Evolutionary conservation across 2,113 vertebrate genomes (phyloP), one percentile per base, ranked within the genome.

Genomic region (Genyomyrus donnyi): DNA sequence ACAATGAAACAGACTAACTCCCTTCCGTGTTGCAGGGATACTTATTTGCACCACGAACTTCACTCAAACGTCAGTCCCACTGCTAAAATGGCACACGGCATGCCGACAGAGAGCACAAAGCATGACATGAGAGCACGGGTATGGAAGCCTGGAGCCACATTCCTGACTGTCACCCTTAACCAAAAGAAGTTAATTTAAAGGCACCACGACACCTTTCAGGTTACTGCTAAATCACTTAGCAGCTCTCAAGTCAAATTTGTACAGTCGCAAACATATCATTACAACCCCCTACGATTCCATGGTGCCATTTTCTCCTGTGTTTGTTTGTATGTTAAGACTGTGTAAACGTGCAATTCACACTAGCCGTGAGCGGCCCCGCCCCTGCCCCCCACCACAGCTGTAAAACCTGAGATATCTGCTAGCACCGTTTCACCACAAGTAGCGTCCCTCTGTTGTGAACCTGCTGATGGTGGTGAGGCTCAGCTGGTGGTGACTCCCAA

Each of bases 361-460:
- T 85, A 42, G 31, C 31, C 35, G 5, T 80, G 74, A 77, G 31
- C 31, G 1, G 2, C 21, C 80, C 77, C 7, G 35, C 4, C n/a
- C 15, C 35, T 15, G 2, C 80, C 80, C 70, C 39, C 58, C 15
- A 19, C 46, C 31, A 86, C 21, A 86, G 35, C 56, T 31, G 24
- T 87, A 74, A 52, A 27, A 87, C 89, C 89, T 90, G 89, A 90
- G 84, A 70, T 46, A n/a, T 4, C 24, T n/a, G 45, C 89, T 27
- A 87, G 84, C 27, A 52, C 53, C 58, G 3, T 83, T 53, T 48
- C 49, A 19, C 9, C 77, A 42, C 4, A 21, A 42, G 50, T 70
- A 35, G 31, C 58, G 2, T 39, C 15, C n/a, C 39, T 24, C 50
- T 85, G 21, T 6, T 49, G 1, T 62, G 35, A 9, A 5, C 2